Evolutionary conservation across 2,797 vertebrate species (phyloP), one percentile per base, ranked within the genome.

Genomic region (Melanogrammus aeglefinus): DNA sequence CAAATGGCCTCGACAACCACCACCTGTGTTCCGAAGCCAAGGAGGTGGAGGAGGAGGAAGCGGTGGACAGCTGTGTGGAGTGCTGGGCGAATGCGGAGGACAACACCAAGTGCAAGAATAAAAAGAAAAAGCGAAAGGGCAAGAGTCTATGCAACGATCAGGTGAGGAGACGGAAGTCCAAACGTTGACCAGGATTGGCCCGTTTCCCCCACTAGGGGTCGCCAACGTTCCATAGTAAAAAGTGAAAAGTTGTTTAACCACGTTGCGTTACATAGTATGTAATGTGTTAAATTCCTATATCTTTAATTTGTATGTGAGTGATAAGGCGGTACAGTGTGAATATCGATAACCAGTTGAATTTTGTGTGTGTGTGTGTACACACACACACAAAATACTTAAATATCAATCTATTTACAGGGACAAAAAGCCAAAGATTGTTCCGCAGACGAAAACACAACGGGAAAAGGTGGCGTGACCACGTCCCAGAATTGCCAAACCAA

Each of bases 61-160:
- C 94, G 1, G 93, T 85, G 24, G 93, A 97, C 79, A 97, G 96
- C 79, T 98, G 96, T 39, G 94, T 98, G 81, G 97, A 97, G 83
- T 97, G 95, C 90, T 99, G 97, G 97, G 94, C 95, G 33, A 97
- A 94, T 81, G 88, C 95, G 80, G 96, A 96, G 85, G 95, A 86
- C 29, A 95, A 87, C 80, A 91, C 88, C 83, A 96, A 95, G 84
- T 95, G 95, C 90, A 97, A 97, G 92, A 98, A 95, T 91, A 98
- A 96, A 92, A 98, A 97, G 92, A 99, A 98, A 94, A 99, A 97
- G 93, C 96, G 95, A 91, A 99, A 96, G 94, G 95, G 90, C 89
- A 97, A 96, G 90, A 85, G 85, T 75, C 90, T 92, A 84, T 95
- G 95, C 81, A 93, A 73, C 0, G 93, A 95, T 74, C 94, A 95